Base-by-base conservation (phyloP, 2,113 vertebrate genomes). In the Accipiter cooperii region DNA sequence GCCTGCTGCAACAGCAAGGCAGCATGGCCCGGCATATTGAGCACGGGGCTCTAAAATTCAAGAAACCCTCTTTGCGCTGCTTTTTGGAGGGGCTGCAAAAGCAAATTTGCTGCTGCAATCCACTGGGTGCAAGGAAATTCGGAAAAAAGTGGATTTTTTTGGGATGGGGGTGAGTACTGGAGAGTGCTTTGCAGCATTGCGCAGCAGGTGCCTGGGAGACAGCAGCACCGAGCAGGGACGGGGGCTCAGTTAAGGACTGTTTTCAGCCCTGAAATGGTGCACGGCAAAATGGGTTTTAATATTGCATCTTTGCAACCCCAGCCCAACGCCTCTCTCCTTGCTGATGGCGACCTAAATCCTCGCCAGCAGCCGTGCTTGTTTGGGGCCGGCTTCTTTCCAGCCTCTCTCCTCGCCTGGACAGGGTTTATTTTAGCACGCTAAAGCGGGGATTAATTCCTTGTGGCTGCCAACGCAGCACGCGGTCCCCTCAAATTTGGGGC, bases 11-110 rank as follows among this genome's bases (percentile, higher is more conserved):
- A 22, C 80, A 73, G 80, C 92, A 6, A 29, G 31, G 81, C 87
- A 77, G 90, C 54, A 2, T 95, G 94, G 85, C 82, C 89, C 1
- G 9, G 96, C 63, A 96, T 88, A 85, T 29, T 82, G 96, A 96
- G 44, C 73, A 61, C 1, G 3, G 38, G 63, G 84, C 66, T 77
- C 34, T 14, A 7, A 25, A 26, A 17, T 6, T 3, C 28, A 8
- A 61, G 22, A 70, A 84, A 55, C 33, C 26, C 28, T 19, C 18
- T 40, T 20, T 4, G 7, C 2, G 8, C 24, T 15, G 65, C 17
- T 65, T 44, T 36, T 40, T 3, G 7, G 60, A 24, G 21, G 13
- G 14, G 8, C 9, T 52, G 13, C 16, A 2, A 31, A 26, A 52
- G 7, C 13, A 8, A 21, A 12, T 29, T 69, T 14, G n/a, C 13